A percentile compares a stretch with the other conserved stretches of the same genome.
Evolutionary conservation across 2,888 invertebrate genomes (phyloP).

Genomic region (Gari tellinella): DNA sequence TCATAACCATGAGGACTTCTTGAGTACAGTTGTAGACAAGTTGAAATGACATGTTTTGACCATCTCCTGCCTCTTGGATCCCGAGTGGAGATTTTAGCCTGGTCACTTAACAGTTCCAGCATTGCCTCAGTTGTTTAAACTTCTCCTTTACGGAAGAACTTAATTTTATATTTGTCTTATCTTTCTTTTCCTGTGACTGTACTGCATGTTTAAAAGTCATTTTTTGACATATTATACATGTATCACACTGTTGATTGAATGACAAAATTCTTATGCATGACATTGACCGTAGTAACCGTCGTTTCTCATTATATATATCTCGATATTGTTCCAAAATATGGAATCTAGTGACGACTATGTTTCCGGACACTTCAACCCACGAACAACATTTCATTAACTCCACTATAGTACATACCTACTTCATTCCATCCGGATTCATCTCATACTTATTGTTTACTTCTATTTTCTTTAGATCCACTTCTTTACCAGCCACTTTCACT

Average conservation of each 20-base stretch:
- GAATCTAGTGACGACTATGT: slow-evolving; percentile 19
- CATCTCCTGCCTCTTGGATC: slow-evolving; percentile 36
- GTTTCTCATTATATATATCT: background rate
- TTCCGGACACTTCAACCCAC: slow-evolving; percentile 10
- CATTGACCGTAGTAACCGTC: slow-evolving; percentile 7
- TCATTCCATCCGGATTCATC: slow-evolving; percentile 17
- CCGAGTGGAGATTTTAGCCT: slow-evolving; percentile 28
- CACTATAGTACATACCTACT: slow-evolving; percentile 6
- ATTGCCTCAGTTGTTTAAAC: slow-evolving; percentile 33
- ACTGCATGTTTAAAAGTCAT: slow-evolving; percentile 8
- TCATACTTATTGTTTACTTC: slow-evolving; percentile 10
- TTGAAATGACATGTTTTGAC: slow-evolving; percentile 15
- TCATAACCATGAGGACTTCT: slow-evolving; percentile 28
- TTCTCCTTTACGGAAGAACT: slow-evolving; percentile 18
- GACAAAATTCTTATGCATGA: slow-evolving; percentile 12
- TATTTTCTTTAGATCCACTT: slow-evolving; percentile 2
- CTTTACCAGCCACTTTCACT: slow-evolving; percentile 15
- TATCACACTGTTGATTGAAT: background rate
- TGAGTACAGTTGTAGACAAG: slow-evolving; percentile 27
- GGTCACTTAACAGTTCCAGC: slow-evolving; percentile 30
- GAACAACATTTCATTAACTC: slow-evolving; percentile 18
- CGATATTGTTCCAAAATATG: slow-evolving; percentile 18
- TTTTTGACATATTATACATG: slow-evolving; percentile 27
- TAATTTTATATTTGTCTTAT: slow-evolving; percentile 11
- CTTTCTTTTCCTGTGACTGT: background rate